Evolutionary conservation across 2,888 invertebrate genomes (phyloP).

Genomic region (Phortica okadai): DNA sequence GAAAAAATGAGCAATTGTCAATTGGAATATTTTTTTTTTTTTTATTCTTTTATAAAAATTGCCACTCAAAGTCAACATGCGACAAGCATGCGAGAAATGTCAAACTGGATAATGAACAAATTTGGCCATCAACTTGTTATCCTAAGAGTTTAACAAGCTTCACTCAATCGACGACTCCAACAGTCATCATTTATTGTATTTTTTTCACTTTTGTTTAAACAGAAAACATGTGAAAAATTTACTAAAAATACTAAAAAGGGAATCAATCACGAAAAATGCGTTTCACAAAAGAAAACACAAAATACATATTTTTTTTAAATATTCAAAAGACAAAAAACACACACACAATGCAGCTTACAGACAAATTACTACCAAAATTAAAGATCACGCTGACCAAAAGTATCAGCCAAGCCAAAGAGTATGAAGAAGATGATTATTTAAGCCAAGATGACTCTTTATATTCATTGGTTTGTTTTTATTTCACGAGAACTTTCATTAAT

Average conservation of each 20-base stretch:
- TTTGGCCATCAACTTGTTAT: conserved; percentile 34
- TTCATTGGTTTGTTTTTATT: not conserved
- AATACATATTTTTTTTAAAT: too few species aligned
- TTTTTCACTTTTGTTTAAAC: not conserved
- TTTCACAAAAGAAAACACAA: too few species aligned
- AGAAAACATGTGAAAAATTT: not conserved
- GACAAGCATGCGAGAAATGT: not conserved
- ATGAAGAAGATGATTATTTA: not conserved
- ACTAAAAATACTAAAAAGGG: not conserved
- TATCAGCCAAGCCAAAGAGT: not conserved
- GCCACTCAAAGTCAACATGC: not conserved
- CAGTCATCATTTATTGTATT: not conserved
- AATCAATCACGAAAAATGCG: not conserved
- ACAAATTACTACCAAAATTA: too few species aligned
- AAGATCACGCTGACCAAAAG: too few species aligned
- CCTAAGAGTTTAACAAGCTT: conserved; percentile 39
- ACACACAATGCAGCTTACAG: too few species aligned
- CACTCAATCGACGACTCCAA: not conserved
- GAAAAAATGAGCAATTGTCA: not conserved
- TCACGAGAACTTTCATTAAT: not conserved
- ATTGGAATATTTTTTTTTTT: not conserved
- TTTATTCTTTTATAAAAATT: not conserved
- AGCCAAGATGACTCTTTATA: not conserved
- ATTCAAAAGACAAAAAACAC: too few species aligned
- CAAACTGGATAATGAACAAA: conserved; percentile 5